Evolutionary conservation across 2,113 vertebrate genomes (phyloP).

Genomic region (Cebus imitator): DNA sequence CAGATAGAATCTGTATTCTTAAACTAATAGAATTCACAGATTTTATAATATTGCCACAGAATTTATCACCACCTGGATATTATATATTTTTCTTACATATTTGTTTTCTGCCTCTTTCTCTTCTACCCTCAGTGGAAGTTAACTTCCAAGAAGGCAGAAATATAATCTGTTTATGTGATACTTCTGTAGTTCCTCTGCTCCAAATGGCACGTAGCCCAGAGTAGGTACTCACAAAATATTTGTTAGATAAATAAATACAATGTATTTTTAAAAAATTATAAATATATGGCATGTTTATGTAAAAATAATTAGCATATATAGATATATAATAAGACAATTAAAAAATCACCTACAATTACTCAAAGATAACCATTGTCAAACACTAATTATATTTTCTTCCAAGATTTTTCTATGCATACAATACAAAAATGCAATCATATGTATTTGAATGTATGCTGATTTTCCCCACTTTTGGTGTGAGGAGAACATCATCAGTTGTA

Average conservation of each 20-base stretch:
- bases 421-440: background rate
- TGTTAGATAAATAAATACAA: background rate
- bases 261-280: background rate
- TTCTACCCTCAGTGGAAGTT: background rate
- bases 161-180: background rate
- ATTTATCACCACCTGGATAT: background rate
- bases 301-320: background rate
- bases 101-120: background rate
- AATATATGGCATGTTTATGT: background rate
- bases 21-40: background rate
- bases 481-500: background rate
- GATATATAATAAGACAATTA: background rate
- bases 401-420: background rate
- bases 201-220: too few species aligned
- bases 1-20: background rate
- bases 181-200: background rate
- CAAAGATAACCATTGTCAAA: background rate
- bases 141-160: background rate
- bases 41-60: background rate
- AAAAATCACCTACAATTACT: background rate
- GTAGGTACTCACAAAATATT: background rate
- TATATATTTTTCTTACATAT: background rate
- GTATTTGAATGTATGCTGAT: background rate
- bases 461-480: background rate
- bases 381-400: background rate